These are phyloP conservation scores for Falcunculus frontatus DNA, from an alignment of 2,113 vertebrate species.

Conservation along the genomic window DNA sequence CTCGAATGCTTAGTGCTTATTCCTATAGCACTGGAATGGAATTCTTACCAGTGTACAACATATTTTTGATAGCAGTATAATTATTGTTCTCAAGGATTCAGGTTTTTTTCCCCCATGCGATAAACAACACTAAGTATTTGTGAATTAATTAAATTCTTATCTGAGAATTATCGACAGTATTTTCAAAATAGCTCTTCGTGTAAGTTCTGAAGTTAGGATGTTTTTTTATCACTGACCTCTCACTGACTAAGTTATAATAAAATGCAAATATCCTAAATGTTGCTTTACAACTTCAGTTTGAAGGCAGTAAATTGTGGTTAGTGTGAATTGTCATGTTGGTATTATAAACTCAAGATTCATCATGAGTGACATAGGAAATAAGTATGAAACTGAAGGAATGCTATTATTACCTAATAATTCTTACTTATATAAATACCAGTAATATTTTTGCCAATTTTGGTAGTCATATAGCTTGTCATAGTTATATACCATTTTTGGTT, in stretches of 20 bases:
- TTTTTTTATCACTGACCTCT: not conserved
- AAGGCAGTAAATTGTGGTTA: not conserved
- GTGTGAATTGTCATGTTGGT: not conserved
- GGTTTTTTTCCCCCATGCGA: not conserved
- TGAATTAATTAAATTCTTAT: slow-evolving; percentile 33
- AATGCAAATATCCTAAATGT: not conserved
- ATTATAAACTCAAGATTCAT: not conserved
- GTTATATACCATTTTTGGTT: not conserved
- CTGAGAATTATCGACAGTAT: not conserved
- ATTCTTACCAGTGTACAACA: not conserved
- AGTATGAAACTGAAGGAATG: not conserved
- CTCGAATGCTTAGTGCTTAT: not conserved
- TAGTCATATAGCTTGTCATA: not conserved
- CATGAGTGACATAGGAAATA: not conserved
- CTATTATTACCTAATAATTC: not conserved
- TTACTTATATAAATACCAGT: not conserved
- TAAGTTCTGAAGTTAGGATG: not conserved
- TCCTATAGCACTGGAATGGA: not conserved
- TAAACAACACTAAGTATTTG: not conserved
- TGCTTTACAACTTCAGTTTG: not conserved
- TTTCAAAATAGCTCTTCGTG: not conserved
- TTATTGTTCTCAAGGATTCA: not conserved
- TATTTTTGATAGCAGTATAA: not conserved
- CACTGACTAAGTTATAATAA: not conserved
- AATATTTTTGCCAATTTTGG: not conserved